Conservation (phyloP, 2,888 invertebrate genomes). For the Anoplius nigerrimus region DNA sequence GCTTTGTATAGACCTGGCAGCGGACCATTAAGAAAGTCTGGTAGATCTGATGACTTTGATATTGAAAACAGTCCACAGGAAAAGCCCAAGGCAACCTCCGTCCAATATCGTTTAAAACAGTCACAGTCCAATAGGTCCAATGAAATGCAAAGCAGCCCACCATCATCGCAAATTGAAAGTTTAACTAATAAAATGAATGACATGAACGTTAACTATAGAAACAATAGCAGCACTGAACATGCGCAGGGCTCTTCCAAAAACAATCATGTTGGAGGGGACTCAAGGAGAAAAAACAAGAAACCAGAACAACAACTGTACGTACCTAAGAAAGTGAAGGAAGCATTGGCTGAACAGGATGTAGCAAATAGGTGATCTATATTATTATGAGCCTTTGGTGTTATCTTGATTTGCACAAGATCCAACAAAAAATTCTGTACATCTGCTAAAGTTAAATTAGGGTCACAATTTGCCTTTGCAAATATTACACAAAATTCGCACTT, state of each 20-base stretch:
- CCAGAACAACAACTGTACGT: slow-evolving; percentile 78
- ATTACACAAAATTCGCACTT: slow-evolving; percentile 7
- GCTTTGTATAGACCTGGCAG: slow-evolving; percentile 86
- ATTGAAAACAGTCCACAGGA: slow-evolving; percentile 62
- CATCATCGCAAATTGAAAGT: slow-evolving; percentile 58
- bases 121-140: slow-evolving; percentile 57
- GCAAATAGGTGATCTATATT: slow-evolving; percentile 62
- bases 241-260: slow-evolving; percentile 55
- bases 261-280: slow-evolving; percentile 54
- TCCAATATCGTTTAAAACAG: slow-evolving; percentile 67
- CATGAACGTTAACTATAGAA: slow-evolving; percentile 63
- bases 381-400: slow-evolving; percentile 14
- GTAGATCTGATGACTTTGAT: slow-evolving; percentile 80
- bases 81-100: slow-evolving; percentile 60
- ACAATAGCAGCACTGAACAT: slow-evolving; percentile 61
- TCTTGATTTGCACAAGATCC: slow-evolving; percentile 3
- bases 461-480: slow-evolving; percentile 1
- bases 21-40: slow-evolving; percentile 84
- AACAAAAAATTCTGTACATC: neutral
- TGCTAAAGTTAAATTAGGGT: slow-evolving; percentile 14
- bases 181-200: slow-evolving; percentile 65
- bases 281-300: slow-evolving; percentile 73
- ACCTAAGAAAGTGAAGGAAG: slow-evolving; percentile 76
- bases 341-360: slow-evolving; percentile 71
- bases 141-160: slow-evolving; percentile 51